phyloP scores from a whole-genome alignment of 1,140 invertebrate species.

The Lasioglossum albipes region DNA sequence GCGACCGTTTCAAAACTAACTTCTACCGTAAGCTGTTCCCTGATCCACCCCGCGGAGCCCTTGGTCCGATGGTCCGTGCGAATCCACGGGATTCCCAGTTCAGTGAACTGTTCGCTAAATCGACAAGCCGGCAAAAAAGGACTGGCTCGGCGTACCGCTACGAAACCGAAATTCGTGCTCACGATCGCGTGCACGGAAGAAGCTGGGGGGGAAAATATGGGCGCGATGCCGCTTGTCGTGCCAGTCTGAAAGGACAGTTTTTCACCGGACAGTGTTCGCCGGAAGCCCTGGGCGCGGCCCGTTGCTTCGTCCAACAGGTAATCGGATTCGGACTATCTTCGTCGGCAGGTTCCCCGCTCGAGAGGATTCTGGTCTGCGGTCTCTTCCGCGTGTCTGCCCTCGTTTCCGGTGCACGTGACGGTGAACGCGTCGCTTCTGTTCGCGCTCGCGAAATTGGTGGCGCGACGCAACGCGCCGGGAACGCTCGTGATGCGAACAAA shows the following conservation, averaged over 20 bases:
- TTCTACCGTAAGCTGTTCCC: background rate
- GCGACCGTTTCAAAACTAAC: background rate
- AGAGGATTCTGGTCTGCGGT: background rate
- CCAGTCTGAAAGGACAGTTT: background rate
- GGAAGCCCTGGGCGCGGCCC: background rate
- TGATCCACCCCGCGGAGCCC: background rate
- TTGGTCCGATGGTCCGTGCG: no score
- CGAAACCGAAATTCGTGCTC: background rate
- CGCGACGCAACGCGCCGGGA: background rate
- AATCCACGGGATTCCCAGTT: background rate
- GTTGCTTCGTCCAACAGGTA: conserved; percentile 45
- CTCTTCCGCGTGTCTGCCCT: conserved; percentile 5
- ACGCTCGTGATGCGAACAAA: conserved; percentile 27
- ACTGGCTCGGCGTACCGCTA: background rate
- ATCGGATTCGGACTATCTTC: conserved; percentile 16
- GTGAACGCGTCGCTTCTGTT: conserved; percentile 12
- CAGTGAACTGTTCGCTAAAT: background rate
- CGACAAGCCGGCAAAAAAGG: conserved; percentile 6
- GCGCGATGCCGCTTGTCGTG: no score
- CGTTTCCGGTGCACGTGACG: conserved; percentile 22
- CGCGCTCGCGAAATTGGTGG: background rate
- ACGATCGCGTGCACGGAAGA: background rate
- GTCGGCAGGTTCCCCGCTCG: background rate
- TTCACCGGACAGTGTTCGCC: background rate
- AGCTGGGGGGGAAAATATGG: background rate